Evolutionary conservation across 2,888 invertebrate genomes (phyloP).

Genomic region (Pyralis farinalis): DNA sequence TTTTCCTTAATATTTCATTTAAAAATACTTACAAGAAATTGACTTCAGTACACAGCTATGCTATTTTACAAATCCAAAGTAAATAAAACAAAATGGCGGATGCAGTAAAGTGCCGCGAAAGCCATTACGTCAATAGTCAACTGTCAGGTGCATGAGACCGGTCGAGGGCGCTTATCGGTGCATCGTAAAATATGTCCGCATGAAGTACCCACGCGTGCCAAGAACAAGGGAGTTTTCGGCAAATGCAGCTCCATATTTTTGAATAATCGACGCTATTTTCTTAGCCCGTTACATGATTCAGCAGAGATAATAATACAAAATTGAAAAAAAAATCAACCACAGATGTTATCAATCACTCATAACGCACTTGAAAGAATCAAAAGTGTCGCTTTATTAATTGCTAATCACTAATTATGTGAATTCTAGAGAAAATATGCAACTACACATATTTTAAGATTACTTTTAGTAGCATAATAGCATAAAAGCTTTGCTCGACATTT

Average conservation of each 20-base stretch:
- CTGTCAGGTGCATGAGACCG: slow-evolving; percentile 36
- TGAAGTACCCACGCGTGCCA: slow-evolving; percentile 25
- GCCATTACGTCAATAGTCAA: slow-evolving; percentile 29
- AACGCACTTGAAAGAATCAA: too few relatives aligned
- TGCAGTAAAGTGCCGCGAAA: slow-evolving; percentile 38
- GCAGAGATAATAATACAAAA: too few relatives aligned
- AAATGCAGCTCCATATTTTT: background rate
- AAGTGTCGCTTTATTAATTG: too few relatives aligned
- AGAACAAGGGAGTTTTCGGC: background rate
- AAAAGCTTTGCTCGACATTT: too few relatives aligned
- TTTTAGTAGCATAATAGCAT: too few relatives aligned
- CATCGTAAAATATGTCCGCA: slow-evolving; percentile 34
- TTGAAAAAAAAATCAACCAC: too few relatives aligned
- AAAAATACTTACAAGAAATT: background rate
- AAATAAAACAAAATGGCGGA: slow-evolving; percentile 10
- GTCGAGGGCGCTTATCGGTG: slow-evolving; percentile 31
- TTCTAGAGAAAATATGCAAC: too few relatives aligned
- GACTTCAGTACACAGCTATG: background rate
- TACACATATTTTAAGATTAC: too few relatives aligned
- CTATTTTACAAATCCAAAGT: background rate
- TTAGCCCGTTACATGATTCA: too few relatives aligned
- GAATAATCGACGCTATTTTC: background rate
- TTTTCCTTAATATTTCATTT: background rate
- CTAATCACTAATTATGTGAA: too few relatives aligned
- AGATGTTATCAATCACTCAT: too few relatives aligned